These are phyloP conservation scores for Hirundo rustica DNA, from an alignment of 2,797 vertebrate species.

Conservation along the genomic window DNA sequence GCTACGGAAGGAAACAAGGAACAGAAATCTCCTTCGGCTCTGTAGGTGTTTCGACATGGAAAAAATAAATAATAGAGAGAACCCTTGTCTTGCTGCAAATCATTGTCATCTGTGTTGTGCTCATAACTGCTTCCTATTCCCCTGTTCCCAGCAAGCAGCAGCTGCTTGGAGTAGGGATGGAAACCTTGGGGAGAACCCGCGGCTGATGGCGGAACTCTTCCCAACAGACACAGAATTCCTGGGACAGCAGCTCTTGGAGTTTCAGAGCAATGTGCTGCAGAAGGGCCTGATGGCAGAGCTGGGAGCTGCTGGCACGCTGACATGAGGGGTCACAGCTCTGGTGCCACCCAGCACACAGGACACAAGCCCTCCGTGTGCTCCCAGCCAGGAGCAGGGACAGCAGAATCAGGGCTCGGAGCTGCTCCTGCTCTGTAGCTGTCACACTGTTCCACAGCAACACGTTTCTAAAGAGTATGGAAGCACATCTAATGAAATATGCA, in stretches of 20 bases:
- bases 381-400: neutral
- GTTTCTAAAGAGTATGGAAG: neutral
- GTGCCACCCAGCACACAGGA: neutral
- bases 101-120: neutral
- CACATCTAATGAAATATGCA: constrained; percentile 30
- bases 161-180: neutral
- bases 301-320: neutral
- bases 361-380: neutral
- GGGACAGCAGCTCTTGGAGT: neutral
- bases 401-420: neutral
- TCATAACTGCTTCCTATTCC: neutral
- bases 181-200: neutral
- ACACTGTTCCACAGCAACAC: neutral
- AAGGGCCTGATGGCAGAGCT: neutral
- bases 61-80: neutral
- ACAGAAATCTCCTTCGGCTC: neutral
- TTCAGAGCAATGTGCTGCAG: neutral
- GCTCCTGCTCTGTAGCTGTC: neutral
- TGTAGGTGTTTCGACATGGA: neutral
- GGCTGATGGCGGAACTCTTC: neutral
- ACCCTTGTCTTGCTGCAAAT: neutral
- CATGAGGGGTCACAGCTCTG: neutral
- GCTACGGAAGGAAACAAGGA: neutral
- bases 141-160: neutral
- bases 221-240: neutral